These are phyloP conservation scores for Phalacrocorax carbo DNA, from an alignment of 2,113 vertebrate species.

Conservation along the genomic window DNA sequence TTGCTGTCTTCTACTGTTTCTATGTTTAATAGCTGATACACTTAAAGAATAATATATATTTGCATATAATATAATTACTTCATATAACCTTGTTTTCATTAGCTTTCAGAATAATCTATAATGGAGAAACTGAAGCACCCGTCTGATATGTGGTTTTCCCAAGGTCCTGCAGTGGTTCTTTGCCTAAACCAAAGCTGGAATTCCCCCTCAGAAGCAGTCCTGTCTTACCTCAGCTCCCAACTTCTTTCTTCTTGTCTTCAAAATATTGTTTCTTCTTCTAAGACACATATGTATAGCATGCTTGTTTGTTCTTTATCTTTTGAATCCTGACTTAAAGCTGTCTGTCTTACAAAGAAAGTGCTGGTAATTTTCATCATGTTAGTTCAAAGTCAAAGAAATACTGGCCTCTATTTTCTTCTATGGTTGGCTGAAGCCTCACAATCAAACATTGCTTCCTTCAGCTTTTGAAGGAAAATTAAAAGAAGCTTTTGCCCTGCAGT, in stretches of 20 bases:
- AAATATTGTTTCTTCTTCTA: neutral
- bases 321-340: neutral
- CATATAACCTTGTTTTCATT: neutral
- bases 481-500: constrained; percentile 2
- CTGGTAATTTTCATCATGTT: neutral
- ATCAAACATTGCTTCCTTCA: neutral
- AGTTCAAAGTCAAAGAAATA: neutral
- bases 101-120: neutral
- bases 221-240: neutral
- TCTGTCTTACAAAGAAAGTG: neutral
- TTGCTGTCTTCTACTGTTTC: neutral
- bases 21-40: neutral
- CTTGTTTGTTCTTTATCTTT: neutral
- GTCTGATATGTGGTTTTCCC: neutral
- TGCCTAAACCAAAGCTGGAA: neutral
- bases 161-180: neutral
- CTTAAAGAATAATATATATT: neutral
- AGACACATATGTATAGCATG: rapidly evolving
- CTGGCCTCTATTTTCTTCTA: neutral
- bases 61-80: neutral
- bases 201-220: neutral
- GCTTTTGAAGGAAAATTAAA: constrained; percentile 35
- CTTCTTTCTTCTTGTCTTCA: neutral
- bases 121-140: neutral
- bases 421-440: neutral